These are phyloP conservation scores for Cheilosia pagana DNA, from an alignment of 2,888 invertebrate species.

Conservation along the genomic window DNA sequence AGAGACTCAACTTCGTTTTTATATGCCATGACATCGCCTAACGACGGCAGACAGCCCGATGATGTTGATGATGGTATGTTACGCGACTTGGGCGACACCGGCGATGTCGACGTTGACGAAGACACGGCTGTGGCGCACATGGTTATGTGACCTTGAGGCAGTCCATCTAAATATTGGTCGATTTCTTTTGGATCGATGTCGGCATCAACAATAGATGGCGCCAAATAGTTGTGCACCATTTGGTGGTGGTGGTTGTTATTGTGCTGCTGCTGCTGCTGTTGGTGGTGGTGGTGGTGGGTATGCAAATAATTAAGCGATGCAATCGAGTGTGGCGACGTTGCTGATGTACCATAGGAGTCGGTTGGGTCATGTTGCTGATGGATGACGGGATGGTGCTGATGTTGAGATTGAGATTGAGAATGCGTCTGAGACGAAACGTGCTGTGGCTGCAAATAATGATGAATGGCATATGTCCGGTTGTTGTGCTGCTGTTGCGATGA, in stretches of 20 bases:
- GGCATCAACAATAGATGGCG: constrained; percentile 71
- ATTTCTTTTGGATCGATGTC: constrained; percentile 83
- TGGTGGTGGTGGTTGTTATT: constrained; percentile 53
- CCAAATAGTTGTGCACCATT: constrained; percentile 74
- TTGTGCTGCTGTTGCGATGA: constrained; percentile 45
- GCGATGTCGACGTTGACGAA: constrained; percentile 64
- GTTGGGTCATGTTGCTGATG: constrained; percentile 70
- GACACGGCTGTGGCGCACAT: constrained; percentile 65
- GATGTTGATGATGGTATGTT: constrained; percentile 23
- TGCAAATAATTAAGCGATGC: constrained; percentile 82
- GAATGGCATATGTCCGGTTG: constrained; percentile 69
- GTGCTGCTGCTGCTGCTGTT: constrained; percentile 46
- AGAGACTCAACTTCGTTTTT: constrained; percentile 76
- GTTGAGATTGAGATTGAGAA: constrained; percentile 69
- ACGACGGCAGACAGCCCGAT: constrained; percentile 49
- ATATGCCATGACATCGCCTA: constrained; percentile 49
- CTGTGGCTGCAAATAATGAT: constrained; percentile 72
- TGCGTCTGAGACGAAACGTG: constrained; percentile 57
- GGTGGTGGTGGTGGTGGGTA: constrained; percentile 65
- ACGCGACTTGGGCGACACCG: constrained; percentile 46
- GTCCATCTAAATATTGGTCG: constrained; percentile 83
- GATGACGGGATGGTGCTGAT: constrained; percentile 42
- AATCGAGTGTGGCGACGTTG: constrained; percentile 80
- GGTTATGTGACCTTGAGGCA: constrained; percentile 79
- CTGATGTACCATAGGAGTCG: constrained; percentile 66